A percentile compares a stretch with the other conserved stretches of the same genome.
Evolutionary conservation across 53 echinoderm and acorn worm genomes (phyloP).

Genomic region (Actinopyga echinites): DNA sequence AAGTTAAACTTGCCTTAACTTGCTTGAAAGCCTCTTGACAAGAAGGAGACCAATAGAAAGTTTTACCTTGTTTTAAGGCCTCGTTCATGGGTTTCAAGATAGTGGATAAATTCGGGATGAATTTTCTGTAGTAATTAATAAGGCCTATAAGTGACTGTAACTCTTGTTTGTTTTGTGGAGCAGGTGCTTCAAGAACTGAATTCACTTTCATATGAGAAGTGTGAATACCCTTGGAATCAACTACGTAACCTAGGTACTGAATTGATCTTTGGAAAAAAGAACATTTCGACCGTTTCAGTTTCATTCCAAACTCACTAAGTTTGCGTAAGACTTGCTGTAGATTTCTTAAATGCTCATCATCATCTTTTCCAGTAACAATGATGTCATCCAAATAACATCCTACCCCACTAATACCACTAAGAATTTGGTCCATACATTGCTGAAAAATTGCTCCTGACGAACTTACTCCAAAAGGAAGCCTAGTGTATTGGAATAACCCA

Average conservation of each 20-base stretch:
- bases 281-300: background rate
- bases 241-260: conserved; percentile 1
- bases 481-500: conserved; percentile 24
- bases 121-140: too few relatives aligned
- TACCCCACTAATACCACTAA: conserved; percentile 16
- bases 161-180: background rate
- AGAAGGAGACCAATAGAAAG: background rate
- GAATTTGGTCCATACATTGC: conserved; percentile 29
- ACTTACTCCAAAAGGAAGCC: conserved; percentile 39
- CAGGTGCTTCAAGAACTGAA: background rate
- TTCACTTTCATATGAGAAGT: background rate
- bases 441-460: conserved; percentile 42
- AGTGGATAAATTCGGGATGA: conserved; percentile 6
- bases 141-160: conserved; percentile 13
- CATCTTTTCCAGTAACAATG: background rate
- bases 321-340: conserved; percentile 22
- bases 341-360: background rate
- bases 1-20: background rate
- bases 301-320: background rate
- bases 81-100: background rate
- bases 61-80: background rate
- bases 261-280: background rate
- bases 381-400: conserved; percentile 48
- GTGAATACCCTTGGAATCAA: conserved; percentile 19
- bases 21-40: background rate